phyloP scores from a whole-genome alignment of 2,888 invertebrate genomes.

The Unio pictorum region DNA sequence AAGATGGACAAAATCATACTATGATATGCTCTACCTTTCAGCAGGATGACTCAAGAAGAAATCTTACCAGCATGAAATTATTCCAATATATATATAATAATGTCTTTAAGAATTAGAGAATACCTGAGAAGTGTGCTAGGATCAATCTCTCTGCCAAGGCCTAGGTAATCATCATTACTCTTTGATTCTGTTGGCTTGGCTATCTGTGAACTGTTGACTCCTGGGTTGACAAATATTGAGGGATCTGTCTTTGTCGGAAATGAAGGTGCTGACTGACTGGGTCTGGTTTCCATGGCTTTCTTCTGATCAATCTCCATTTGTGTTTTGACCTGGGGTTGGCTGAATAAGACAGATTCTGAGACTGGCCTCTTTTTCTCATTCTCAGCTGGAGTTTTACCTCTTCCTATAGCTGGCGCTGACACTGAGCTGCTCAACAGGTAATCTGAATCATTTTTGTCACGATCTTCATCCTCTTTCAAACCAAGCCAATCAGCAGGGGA shows the following conservation, averaged over 20 bases:
- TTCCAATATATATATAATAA: too few species aligned
- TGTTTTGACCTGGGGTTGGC: constrained; percentile 1
- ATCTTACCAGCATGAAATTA: too few species aligned
- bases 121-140: constrained; percentile 44
- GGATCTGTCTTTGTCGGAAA: neutral
- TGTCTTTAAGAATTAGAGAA: neutral
- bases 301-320: neutral
- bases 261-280: constrained; percentile 5
- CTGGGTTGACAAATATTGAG: neutral
- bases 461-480: constrained; percentile 51
- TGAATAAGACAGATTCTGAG: neutral
- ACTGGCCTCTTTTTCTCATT: constrained; percentile 1
- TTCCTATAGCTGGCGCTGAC: constrained; percentile 30
- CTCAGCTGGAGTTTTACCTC: constrained; percentile 2
- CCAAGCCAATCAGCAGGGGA: constrained; percentile 48
- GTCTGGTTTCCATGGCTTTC: neutral
- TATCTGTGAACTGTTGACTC: constrained; percentile 2
- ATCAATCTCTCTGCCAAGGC: constrained; percentile 50
- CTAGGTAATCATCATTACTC: constrained; percentile 47
- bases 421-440: constrained; percentile 28
- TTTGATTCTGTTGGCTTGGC: constrained; percentile 6
- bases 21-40: too few species aligned
- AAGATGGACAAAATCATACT: too few species aligned
- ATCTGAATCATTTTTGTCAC: constrained; percentile 75
- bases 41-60: too few species aligned